phyloP scores from a whole-genome alignment of 2,113 vertebrate species.

The Pitta sordida region DNA sequence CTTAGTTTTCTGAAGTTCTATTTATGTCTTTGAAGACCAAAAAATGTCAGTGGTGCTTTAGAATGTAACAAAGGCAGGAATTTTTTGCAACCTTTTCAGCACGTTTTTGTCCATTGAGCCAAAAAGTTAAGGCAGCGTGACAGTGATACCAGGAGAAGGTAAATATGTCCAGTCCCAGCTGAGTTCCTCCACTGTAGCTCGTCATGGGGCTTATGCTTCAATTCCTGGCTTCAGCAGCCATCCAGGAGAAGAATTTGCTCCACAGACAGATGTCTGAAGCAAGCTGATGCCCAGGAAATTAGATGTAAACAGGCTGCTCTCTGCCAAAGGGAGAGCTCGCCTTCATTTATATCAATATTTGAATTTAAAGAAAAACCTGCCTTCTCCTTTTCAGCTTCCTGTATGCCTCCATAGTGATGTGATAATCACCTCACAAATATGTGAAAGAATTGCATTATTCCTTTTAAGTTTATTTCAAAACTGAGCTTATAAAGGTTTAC shows the following conservation, averaged over 20 bases:
- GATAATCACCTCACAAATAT: conserved; percentile 1
- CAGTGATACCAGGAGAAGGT: not conserved
- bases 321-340: not conserved
- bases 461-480: conserved; percentile 28
- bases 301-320: not conserved
- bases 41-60: not conserved
- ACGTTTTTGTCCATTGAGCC: not conserved
- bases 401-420: not conserved
- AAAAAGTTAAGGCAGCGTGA: not conserved
- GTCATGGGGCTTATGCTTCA: not conserved
- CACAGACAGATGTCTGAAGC: not conserved
- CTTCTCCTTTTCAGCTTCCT: not conserved
- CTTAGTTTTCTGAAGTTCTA: not conserved
- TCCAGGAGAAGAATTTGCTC: not conserved
- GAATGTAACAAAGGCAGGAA: not conserved
- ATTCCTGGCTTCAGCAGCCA: conserved; percentile 18
- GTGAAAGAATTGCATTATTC: not conserved
- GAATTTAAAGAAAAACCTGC: not conserved
- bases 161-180: not conserved
- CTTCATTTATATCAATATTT: not conserved
- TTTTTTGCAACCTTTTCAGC: not conserved
- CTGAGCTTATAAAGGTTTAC: not conserved
- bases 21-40: not conserved
- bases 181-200: not conserved
- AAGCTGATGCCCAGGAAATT: not conserved